Percentiles rank a stretch among this genome's conserved stretches.
Conservation (phyloP, 2,888 invertebrate genomes). For the Germaria angustata region DNA sequence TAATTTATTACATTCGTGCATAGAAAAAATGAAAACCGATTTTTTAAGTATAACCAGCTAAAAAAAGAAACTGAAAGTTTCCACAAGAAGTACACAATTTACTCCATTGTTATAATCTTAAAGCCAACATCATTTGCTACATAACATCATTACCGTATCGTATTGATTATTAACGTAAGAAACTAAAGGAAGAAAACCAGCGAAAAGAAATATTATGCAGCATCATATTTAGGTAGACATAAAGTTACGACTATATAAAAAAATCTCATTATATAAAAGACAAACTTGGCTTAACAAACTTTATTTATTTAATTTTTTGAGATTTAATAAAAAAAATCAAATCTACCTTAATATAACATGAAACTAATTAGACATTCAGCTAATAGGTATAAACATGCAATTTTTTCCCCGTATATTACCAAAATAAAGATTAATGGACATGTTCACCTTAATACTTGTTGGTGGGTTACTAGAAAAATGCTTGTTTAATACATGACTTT, state of each 20-base stretch:
- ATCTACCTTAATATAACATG: constrained; percentile 53
- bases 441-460: constrained; percentile 22
- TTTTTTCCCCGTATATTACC: constrained; percentile 26
- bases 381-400: constrained; percentile 64
- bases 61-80: constrained; percentile 58
- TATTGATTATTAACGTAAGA: constrained; percentile 62
- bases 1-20: constrained; percentile 57
- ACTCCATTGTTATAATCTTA: constrained; percentile 62
- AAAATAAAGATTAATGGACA: constrained; percentile 43
- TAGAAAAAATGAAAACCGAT: constrained; percentile 32
- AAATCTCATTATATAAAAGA: constrained; percentile 36
- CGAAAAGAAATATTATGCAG: constrained; percentile 41
- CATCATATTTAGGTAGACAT: constrained; percentile 45
- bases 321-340: constrained; percentile 21
- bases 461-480: constrained; percentile 16
- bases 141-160: constrained; percentile 64
- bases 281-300: not conserved
- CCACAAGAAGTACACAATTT: constrained; percentile 16
- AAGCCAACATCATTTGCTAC: constrained; percentile 54
- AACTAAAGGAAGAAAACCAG: not conserved
- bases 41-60: not conserved
- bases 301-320: constrained; percentile 4
- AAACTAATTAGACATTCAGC: constrained; percentile 64
- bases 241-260: constrained; percentile 45
- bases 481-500: constrained; percentile 16